These are phyloP conservation scores for Alosa sapidissima DNA, from an alignment of 2,797 vertebrate species.

Conservation along the genomic window DNA sequence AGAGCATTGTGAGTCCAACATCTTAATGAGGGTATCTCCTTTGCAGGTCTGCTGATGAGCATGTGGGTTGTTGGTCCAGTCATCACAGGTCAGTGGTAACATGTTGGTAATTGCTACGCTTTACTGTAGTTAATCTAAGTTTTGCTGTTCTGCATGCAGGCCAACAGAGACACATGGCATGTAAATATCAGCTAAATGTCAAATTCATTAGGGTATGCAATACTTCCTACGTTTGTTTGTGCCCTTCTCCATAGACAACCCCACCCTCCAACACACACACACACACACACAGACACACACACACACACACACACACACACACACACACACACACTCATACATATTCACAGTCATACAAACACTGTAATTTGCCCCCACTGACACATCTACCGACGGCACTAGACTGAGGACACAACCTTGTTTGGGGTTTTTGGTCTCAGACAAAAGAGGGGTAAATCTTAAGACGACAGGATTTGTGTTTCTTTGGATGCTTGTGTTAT, in stretches of 20 bases:
- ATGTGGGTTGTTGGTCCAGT: constrained; percentile 55
- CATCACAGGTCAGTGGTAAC: constrained; percentile 60
- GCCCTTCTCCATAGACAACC: neutral
- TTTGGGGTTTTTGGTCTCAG: neutral
- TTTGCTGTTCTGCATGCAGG: constrained; percentile 69
- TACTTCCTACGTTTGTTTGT: constrained; percentile 59
- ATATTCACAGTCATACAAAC: constrained; percentile 18
- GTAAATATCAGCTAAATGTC: constrained; percentile 82
- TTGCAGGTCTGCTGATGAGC: neutral
- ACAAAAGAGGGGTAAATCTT: neutral
- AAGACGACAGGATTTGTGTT: neutral
- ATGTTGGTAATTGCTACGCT: constrained; percentile 69
- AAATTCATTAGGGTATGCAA: constrained; percentile 71
- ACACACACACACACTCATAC: constrained; percentile 31
- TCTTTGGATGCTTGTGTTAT: neutral
- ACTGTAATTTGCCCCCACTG: neutral
- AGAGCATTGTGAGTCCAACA: neutral
- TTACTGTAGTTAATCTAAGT: constrained; percentile 68
- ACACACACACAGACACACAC: constrained; percentile 27
- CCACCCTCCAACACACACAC: constrained; percentile 38
- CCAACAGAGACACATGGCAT: constrained; percentile 61
- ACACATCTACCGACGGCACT: neutral
- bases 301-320: constrained; percentile 13
- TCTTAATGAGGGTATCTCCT: neutral
- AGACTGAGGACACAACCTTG: neutral